Evolutionary conservation across 2,113 vertebrate genomes (phyloP).

Genomic region (Zosterops hypoxanthus): DNA sequence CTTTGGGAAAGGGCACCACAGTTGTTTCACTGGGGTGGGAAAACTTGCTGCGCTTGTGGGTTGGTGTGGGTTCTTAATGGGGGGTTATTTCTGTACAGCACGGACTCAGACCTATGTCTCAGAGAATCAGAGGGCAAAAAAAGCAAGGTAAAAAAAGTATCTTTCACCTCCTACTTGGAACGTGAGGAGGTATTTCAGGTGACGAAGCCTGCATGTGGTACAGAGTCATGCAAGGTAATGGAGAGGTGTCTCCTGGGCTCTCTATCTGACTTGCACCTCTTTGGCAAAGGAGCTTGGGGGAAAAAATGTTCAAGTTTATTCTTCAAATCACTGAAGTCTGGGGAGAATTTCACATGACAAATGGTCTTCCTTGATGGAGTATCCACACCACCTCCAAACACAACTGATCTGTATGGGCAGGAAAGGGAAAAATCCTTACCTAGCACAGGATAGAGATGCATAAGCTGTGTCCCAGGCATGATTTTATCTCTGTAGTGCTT

Average conservation of each 20-base stretch:
- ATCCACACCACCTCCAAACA: rapidly evolving
- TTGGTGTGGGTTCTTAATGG: not conserved
- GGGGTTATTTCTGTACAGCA: not conserved
- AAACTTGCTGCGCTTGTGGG: not conserved
- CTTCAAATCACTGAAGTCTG: not conserved
- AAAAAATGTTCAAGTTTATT: not conserved
- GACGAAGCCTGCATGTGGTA: rapidly evolving
- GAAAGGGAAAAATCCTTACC: not conserved
- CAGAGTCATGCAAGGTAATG: rapidly evolving
- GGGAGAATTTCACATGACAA: not conserved
- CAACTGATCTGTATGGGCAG: not conserved
- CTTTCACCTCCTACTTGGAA: not conserved
- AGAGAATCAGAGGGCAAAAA: rapidly evolving
- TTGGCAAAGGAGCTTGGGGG: not conserved
- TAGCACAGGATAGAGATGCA: not conserved
- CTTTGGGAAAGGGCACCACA: slow-evolving; percentile 10
- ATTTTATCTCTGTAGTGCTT: not conserved
- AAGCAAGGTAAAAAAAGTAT: not conserved
- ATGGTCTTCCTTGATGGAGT: not conserved
- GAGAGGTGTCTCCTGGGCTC: not conserved
- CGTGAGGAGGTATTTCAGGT: not conserved
- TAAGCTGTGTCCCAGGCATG: not conserved
- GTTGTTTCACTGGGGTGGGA: not conserved
- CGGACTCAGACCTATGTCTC: not conserved
- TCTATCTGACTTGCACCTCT: not conserved